A percentile compares a stretch with the other conserved stretches of the same genome.
Evolutionary conservation across 2,797 vertebrate species (phyloP).

Genomic region (Rhynchotus rufescens): DNA sequence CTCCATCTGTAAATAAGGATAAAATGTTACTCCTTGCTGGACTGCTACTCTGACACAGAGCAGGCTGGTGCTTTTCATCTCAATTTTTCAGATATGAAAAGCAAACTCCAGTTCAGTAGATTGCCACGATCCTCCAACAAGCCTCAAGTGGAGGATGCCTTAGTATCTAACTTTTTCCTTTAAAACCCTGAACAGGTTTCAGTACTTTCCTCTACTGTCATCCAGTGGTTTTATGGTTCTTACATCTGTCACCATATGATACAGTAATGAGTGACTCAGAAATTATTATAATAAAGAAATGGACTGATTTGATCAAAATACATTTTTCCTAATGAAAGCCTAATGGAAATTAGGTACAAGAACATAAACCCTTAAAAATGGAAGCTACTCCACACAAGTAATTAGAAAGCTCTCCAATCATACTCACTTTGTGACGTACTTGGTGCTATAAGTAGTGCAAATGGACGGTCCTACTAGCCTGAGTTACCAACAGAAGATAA

Average conservation of each 20-base stretch:
- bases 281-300: not conserved
- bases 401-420: not conserved
- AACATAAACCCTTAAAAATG: not conserved
- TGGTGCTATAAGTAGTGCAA: not conserved
- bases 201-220: not conserved
- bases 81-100: not conserved
- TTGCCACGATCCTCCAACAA: not conserved
- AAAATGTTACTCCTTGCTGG: not conserved
- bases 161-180: not conserved
- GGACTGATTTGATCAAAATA: not conserved
- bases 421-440: not conserved
- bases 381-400: not conserved
- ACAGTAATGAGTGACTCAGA: not conserved
- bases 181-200: not conserved
- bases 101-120: not conserved
- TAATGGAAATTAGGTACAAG: not conserved
- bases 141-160: not conserved
- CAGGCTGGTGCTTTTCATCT: not conserved
- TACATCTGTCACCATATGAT: not conserved
- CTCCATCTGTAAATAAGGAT: not conserved
- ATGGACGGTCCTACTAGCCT: not conserved
- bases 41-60: fast-evolving
- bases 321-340: not conserved
- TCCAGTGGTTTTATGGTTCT: not conserved
- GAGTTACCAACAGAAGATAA: not conserved